Evolutionary conservation across 2,797 vertebrate species (phyloP).

Genomic region (Enteromius trimaculatus): DNA sequence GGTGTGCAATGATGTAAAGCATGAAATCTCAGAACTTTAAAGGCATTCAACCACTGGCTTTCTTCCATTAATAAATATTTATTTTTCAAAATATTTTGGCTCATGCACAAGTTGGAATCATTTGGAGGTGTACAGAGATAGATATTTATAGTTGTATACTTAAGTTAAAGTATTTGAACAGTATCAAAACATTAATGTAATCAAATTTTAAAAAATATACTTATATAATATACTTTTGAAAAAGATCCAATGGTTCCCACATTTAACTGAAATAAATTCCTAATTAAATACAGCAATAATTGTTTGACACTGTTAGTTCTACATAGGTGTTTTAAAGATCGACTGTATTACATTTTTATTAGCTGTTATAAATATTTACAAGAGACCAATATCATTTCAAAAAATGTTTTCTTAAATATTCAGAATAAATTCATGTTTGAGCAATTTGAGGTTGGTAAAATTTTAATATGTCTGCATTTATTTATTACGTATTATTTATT

Average conservation of each 20-base stretch:
- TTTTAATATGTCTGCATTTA: neutral
- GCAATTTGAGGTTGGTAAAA: neutral
- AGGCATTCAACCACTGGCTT: neutral
- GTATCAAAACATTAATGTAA: neutral
- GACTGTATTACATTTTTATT: neutral
- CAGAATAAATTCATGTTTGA: neutral
- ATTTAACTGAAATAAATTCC: neutral
- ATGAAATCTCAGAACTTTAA: neutral
- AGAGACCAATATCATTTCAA: neutral
- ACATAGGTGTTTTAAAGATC: neutral
- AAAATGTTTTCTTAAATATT: neutral
- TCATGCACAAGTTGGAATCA: neutral
- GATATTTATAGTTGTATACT: neutral
- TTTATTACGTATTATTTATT: no score
- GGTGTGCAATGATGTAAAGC: neutral
- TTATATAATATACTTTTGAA: no score
- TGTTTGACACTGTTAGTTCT: neutral
- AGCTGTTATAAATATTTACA: neutral
- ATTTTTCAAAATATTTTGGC: neutral
- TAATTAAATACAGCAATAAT: neutral
- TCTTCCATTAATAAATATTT: neutral
- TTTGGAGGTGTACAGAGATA: neutral
- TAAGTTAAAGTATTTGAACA: neutral
- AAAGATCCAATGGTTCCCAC: neutral
- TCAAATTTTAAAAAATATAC: neutral